Base-by-base conservation (phyloP, 2,888 invertebrate species). In the Microchrysa polita region DNA sequence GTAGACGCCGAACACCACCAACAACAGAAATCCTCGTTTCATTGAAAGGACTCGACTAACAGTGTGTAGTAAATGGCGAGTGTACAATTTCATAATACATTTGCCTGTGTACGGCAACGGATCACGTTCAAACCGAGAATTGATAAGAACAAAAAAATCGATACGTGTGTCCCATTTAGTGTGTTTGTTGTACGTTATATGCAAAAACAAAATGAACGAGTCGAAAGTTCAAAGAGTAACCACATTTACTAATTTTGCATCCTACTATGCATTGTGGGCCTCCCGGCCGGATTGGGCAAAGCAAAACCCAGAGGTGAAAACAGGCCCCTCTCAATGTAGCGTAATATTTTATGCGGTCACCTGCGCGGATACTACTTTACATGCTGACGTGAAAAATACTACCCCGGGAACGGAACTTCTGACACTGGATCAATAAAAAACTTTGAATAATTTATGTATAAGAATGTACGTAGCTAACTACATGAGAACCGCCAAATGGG, bases 371-470 rank as follows among this genome's bases (percentile, higher is more conserved):
- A 53, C 67, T 52, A 27, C 52, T 52, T 52, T 52, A 67, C 67
- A 67, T 67, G 52, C 52, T 67, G 67, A 60, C 63, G 63, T 69
- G 42, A 53, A 65, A 57, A 67, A 53, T 52, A 40, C 52, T 67
- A 52, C 67, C 65, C 27, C 27, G 52, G 60, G 65, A 60, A 65
- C 44, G 72, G 57, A 61, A 71, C 52, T 59, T 23, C 67, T 59
- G 73, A 57, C 72, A 74, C 72, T 61, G 75, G 75, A 75, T 75
- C 75, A 74, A 75, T 75, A 75, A 60, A 60, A 67, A 67, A 67
- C 73, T 72, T 72, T 75, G 72, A 75, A 75, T 75, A 75, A 75
- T 75, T 74, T 75, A 67, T 52, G 67, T 48, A 75, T 75, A 74
- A 74, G 75, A 74, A 75, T 75, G 71, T 75, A 75, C 67, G 72